Evolutionary conservation across 2,113 vertebrate species (phyloP), one percentile per base, ranked within the genome.

Genomic region (Antechinus stuartii): DNA sequence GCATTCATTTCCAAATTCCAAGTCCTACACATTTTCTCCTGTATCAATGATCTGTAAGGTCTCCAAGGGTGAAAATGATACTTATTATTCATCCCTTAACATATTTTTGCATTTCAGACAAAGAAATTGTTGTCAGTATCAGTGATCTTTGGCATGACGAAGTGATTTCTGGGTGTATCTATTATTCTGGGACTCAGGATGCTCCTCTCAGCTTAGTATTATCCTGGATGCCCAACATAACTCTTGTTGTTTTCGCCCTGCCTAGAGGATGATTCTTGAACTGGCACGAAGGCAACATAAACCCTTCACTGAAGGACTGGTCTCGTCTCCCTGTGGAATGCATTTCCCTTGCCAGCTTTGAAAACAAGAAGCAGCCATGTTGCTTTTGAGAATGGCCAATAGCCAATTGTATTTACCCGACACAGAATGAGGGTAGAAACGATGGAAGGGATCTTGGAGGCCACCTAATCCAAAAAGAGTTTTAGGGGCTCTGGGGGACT

Each of bases 161-260:
- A 96, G 90, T 91, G 53, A 94, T 50, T 23, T 92, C 93, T 89
- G 94, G 55, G 91, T 93, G 25, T 90, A 10, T 91, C 57, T 94
- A 68, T 95, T 92, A 26, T 90, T 96, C 94, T 95, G 95, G 84
- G 94, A 95, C 96, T 93, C 90, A 19, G 92, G 10, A 84, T 95
- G 90, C 8, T 42, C 25, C 35, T 92, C 89, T 90, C 61, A 76
- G 26, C 55, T 93, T 91, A 6, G 47, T 96, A 46, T 53, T 96
- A 94, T 53, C 90, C n/a, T 96, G 68, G 91, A 94, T 90, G 89
- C 94, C 53, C 95, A 94, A 96, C 93, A 93, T 94, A 94, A 95
- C 90, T 25, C 57, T 91, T 91, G 91, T 55, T 96, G 90, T 94
- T 95, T 26, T 94, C 90, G 89, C 52, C 92, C 35, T 14, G 84